Percentiles rank a stretch among this genome's conserved stretches.
phyloP scores from a whole-genome alignment of 1,140 invertebrate genomes.

The Tenebrio molitor region DNA sequence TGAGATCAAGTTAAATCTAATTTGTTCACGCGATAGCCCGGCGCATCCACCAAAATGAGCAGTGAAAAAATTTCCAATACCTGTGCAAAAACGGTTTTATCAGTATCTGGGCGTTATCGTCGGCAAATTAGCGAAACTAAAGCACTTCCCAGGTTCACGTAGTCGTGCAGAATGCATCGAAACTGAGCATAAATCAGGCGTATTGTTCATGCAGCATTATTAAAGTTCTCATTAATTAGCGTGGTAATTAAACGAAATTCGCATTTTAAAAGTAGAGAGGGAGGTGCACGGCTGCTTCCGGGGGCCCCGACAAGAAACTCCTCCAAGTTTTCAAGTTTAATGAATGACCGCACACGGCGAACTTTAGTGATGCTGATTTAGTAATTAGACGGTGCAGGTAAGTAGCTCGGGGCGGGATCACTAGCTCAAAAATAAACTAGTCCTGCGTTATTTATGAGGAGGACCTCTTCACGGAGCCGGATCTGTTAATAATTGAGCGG shows the following conservation, averaged over 20 bases:
- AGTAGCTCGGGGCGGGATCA: constrained; percentile 50
- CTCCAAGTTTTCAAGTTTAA: constrained; percentile 58
- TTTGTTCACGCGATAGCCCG: neutral
- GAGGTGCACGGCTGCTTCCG: constrained; percentile 16
- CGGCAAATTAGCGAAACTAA: neutral
- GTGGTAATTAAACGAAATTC: constrained; percentile 54
- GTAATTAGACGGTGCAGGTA: constrained; percentile 58
- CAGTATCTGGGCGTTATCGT: too few species aligned
- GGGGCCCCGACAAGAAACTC: constrained; percentile 43
- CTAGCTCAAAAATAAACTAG: constrained; percentile 53
- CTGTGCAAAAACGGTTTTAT: too few species aligned
- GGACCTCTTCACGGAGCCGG: neutral
- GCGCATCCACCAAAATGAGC: constrained; percentile 8
- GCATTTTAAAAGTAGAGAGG: constrained; percentile 50
- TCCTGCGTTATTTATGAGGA: constrained; percentile 9
- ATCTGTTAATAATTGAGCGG: neutral
- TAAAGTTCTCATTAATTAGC: constrained; percentile 55
- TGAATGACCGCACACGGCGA: constrained; percentile 61
- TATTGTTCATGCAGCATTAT: constrained; percentile 50
- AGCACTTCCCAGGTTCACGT: constrained; percentile 3
- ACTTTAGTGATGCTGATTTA: constrained; percentile 62
- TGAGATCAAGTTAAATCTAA: too few species aligned
- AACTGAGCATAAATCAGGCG: constrained; percentile 36
- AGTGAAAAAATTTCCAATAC: neutral
- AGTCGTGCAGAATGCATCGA: constrained; percentile 18